Evolutionary conservation across 2,888 invertebrate species (phyloP).

Genomic region (Itoplectis maculator): DNA sequence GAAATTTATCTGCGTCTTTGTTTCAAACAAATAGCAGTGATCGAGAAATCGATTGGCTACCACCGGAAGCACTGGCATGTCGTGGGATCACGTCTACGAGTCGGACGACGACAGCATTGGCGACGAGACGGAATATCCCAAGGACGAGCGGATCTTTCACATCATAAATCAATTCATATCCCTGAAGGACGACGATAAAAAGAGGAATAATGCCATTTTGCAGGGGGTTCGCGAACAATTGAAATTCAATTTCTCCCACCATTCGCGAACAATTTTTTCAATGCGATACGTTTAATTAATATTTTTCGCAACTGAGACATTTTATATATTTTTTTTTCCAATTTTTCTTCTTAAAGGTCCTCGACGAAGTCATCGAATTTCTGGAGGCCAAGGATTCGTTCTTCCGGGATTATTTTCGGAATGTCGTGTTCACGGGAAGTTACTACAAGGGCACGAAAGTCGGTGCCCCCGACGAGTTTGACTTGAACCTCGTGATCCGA

Average conservation of each 20-base stretch:
- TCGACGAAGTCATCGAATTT: conserved; percentile 72
- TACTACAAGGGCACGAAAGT: conserved; percentile 87
- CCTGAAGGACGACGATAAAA: conserved; percentile 68
- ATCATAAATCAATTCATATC: conserved; percentile 73
- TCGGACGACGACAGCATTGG: conserved; percentile 30
- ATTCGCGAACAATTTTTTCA: conserved; percentile 12
- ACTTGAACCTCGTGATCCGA: conserved; percentile 87
- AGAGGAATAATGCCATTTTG: conserved; percentile 69
- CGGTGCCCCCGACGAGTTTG: conserved; percentile 87
- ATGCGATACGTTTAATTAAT: conserved; percentile 3
- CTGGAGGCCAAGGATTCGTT: conserved; percentile 79
- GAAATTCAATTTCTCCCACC: not conserved
- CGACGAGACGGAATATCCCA: not conserved
- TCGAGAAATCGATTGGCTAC: not conserved
- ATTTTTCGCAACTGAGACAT: too few species aligned
- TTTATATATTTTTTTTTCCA: too few species aligned
- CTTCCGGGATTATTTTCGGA: conserved; percentile 78
- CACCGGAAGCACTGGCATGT: not conserved
- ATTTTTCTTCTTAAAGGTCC: conserved; percentile 71
- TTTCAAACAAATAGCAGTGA: not conserved
- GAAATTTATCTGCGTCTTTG: not conserved
- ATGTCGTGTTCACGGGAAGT: conserved; percentile 86
- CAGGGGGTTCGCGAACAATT: conserved; percentile 11
- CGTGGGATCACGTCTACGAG: not conserved
- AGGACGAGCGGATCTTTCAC: conserved; percentile 69